Conservation (phyloP, 2,113 vertebrate species). For the Pitta sordida region DNA sequence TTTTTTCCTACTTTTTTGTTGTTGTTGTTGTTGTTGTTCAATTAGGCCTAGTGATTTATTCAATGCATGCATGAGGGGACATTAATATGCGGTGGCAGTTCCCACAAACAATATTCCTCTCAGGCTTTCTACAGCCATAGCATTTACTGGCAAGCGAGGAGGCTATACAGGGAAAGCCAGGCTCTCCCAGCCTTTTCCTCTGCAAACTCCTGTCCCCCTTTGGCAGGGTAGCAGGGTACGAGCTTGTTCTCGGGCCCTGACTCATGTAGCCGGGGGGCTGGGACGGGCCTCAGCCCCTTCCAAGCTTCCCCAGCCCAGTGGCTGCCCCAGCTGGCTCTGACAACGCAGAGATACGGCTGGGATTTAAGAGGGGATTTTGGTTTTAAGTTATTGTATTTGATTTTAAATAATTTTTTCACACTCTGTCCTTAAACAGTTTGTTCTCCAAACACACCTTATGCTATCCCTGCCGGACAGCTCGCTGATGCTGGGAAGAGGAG, state of each 20-base stretch:
- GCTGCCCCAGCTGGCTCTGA: neutral
- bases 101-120: constrained; percentile 83
- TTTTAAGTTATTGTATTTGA: neutral
- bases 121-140: constrained; percentile 66
- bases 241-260: neutral
- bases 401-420: neutral
- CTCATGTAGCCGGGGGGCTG: neutral
- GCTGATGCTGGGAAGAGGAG: neutral
- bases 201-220: neutral
- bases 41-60: constrained; percentile 90
- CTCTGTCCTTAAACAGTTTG: neutral
- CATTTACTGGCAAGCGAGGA: constrained; percentile 38
- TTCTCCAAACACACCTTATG: neutral
- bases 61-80: constrained; percentile 88
- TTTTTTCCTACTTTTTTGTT: constrained; percentile 45
- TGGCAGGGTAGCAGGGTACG: neutral
- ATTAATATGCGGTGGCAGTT: constrained; percentile 91
- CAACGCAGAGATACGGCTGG: neutral
- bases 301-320: neutral
- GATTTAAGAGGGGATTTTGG: neutral
- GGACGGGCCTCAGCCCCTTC: neutral
- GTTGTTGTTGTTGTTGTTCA: constrained; percentile 73
- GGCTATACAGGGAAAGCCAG: constrained; percentile 8
- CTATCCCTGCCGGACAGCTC: neutral
- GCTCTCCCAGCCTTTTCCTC: neutral